Base-by-base conservation (phyloP, 1,140 invertebrate genomes). In the Drosophila santomea region DNA sequence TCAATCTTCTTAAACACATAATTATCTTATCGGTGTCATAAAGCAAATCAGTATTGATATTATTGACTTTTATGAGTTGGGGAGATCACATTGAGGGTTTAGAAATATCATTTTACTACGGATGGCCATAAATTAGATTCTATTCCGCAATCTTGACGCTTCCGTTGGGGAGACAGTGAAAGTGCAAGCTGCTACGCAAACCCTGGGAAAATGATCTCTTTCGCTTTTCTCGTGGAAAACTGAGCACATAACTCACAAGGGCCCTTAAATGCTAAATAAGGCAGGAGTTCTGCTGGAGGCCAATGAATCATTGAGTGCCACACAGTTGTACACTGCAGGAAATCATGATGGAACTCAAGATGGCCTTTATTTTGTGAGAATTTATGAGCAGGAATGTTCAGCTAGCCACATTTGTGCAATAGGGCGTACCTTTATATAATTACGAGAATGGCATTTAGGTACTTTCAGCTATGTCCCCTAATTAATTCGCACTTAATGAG, bases 301-400 rank as follows among this genome's bases (percentile, higher is more conserved):
- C 83, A 88, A 89, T 83, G 83, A 71, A 80, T 88, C 73, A 74
- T 89, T 78, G 75, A 88, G 83, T 78, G 83, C 69, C 57, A 59
- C 57, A 38, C 52, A 61, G 54, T 71, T 64, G 25, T 67, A 52
- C 78, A 81, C 78, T 55, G 41, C 32, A 14, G 43, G 55, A 51
- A 62, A 78, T 14, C 2, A 15, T 12, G 17, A 10, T 48, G 17
- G 10, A 3, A 5, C 25, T 5, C 0, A 2, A 1, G 4, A 15
- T 4, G 6, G 12, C 11, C 17, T 45, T 4, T 20, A 38, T 28
- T 38, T 17, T 11, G 20, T 44, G 32, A 8, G 32, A 20, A 11
- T 11, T 10, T 15, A 44, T 10, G 1, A 11, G 1, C 20, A 44
- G 7, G 1, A 20, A 44, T 44, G 10, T 44, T 11, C 10, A 11